Evolutionary conservation across 2,888 invertebrate species (phyloP).

Genomic region (Lymantria dispar): DNA sequence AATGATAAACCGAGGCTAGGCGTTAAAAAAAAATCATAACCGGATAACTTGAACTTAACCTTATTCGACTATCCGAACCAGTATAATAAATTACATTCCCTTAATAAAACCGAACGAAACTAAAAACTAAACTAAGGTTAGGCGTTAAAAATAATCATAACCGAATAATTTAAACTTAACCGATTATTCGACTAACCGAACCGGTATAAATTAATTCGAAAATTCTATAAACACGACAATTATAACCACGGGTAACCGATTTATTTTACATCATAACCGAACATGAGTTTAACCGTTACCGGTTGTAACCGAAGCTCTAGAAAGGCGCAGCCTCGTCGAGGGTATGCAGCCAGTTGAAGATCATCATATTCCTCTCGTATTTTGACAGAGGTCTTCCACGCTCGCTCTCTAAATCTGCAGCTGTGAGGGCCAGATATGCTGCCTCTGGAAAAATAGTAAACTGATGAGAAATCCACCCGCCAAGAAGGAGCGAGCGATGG

Average conservation of each 20-base stretch:
- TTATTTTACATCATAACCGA: not conserved
- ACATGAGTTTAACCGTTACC: not conserved
- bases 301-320: conserved; percentile 28
- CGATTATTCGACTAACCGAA: no score
- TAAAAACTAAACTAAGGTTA: no score
- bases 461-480: no score
- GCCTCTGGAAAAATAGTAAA: conserved; percentile 57
- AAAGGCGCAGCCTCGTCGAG: conserved; percentile 87
- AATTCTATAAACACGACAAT: not conserved
- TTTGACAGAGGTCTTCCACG: conserved; percentile 92
- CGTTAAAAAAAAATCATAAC: no score
- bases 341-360: conserved; percentile 96
- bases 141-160: no score
- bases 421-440: conserved; percentile 83
- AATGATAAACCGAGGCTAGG: no score
- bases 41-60: no score
- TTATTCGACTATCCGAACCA: no score
- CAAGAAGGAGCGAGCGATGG: no score
- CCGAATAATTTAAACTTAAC: no score
- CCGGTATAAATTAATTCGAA: not conserved
- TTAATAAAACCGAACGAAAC: no score
- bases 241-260: not conserved
- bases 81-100: no score
- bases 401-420: conserved; percentile 90
- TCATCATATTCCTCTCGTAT: conserved; percentile 97